Base-by-base conservation (phyloP, 2,888 invertebrate genomes). In the Ethmia dodecea region DNA sequence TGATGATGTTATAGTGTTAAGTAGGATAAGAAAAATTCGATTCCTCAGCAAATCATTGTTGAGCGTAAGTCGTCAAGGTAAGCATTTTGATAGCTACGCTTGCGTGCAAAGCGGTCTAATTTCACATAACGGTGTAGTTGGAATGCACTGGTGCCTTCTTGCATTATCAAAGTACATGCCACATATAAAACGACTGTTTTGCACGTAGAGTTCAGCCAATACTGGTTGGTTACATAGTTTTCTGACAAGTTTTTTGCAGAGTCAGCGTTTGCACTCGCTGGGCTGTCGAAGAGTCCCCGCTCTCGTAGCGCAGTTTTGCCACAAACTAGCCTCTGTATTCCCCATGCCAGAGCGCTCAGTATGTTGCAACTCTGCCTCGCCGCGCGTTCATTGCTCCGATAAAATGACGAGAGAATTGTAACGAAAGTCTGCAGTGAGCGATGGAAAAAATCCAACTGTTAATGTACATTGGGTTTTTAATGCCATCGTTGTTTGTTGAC, bases 361-460 rank as follows among this genome's bases (percentile, higher is more conserved):
- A 64, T 63, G 56, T 71, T 45, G 72, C 71, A 75, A 73, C 49
- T 52, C 72, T 63, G 69, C 61, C 45, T 48, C 57, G 69, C 55
- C 59, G 52, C 58, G 56, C 54, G 53, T 56, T 31, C 49, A 54
- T 60, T 45, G 65, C 64, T 56, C 66, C 58, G 51, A 55, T 64
- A 55, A 55, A 59, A 60, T 49, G 48, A 57, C 52, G 47, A 47
- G 51, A 57, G 58, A 44, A 47, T 46, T 48, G 47, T 60, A 52
- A 18, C 59, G 64, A 66, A 61, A 57, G 71, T 76, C 72, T 74
- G 67, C 83, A 75, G 61, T 61, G 66, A 72, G 74, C 62, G 79
- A 81, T 86, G 83, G 79, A 73, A 71, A n/a, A 72, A 76, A 76
- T 77, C 76, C 81, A 83, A 80, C 68, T 84, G 80, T 78, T 70